phyloP scores from a whole-genome alignment of 2,797 vertebrate species.

The Lophotriccus pileatus region DNA sequence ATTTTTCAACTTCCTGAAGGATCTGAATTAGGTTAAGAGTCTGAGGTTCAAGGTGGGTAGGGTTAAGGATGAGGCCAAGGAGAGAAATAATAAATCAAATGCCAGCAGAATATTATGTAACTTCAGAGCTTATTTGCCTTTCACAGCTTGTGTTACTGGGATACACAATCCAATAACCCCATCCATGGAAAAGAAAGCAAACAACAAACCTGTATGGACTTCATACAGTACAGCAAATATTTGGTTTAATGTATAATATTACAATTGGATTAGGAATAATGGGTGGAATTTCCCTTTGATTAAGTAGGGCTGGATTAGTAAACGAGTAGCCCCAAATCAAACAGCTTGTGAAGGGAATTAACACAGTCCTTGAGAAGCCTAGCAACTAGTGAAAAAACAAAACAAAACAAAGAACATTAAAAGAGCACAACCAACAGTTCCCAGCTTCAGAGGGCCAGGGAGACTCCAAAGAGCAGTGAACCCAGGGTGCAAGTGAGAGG shows the following conservation, averaged over 20 bases:
- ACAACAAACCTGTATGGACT: not conserved
- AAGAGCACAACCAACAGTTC: not conserved
- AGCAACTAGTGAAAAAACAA: not conserved
- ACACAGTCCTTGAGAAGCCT: not conserved
- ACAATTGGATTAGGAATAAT: not conserved
- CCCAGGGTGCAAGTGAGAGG: not conserved
- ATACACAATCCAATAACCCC: not conserved
- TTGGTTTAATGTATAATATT: not conserved
- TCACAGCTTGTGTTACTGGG: not conserved
- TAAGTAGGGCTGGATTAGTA: not conserved
- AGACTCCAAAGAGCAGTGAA: not conserved
- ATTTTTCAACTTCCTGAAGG: not conserved
- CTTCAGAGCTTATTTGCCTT: conserved; percentile 37
- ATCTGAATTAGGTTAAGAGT: not conserved
- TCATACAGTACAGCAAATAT: not conserved
- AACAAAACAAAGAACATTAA: not conserved
- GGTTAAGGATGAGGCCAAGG: not conserved
- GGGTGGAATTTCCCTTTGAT: not conserved
- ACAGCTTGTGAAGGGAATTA: not conserved
- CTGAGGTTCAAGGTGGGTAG: not conserved
- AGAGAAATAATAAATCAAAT: conserved; percentile 13
- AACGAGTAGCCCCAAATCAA: not conserved
- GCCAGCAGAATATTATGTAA: not conserved
- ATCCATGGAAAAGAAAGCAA: not conserved
- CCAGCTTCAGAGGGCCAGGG: not conserved